Percentiles rank a stretch among this genome's conserved stretches.
Evolutionary conservation across 2,113 vertebrate species (phyloP).

Genomic region (Osmerus eperlanus): DNA sequence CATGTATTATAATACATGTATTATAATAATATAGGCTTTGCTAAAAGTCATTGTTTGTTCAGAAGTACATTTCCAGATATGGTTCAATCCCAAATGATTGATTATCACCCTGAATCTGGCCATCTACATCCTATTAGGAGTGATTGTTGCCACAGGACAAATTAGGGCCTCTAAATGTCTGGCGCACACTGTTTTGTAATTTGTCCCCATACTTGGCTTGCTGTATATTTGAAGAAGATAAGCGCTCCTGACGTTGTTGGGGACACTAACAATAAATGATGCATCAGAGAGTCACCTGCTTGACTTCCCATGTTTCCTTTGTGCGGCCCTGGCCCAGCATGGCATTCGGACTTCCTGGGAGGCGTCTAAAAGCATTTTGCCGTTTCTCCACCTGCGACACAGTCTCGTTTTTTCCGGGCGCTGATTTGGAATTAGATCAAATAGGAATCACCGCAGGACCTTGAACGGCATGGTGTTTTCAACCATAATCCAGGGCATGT

Average conservation of each 20-base stretch:
- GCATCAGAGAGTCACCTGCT: constrained; percentile 48
- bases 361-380: constrained; percentile 55
- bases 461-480: constrained; percentile 14
- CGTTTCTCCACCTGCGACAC: constrained; percentile 37
- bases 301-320: constrained; percentile 57
- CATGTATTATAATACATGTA: too few species aligned
- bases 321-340: constrained; percentile 25
- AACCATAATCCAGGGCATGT: not conserved
- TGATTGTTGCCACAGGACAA: not conserved
- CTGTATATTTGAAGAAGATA: constrained; percentile 43
- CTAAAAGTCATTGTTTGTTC: too few species aligned
- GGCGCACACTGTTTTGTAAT: constrained; percentile 3
- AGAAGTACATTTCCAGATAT: too few species aligned
- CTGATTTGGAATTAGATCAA: constrained; percentile 19
- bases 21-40: too few species aligned
- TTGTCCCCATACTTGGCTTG: not conserved
- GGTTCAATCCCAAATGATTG: too few species aligned
- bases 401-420: not conserved
- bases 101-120: not conserved
- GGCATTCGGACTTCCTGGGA: constrained; percentile 33
- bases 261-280: constrained; percentile 47
- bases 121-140: not conserved
- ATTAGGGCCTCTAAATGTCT: not conserved
- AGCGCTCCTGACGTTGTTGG: constrained; percentile 30
- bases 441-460: constrained; percentile 15